A percentile compares a stretch with the other conserved stretches of the same genome.
These are phyloP conservation scores for Microtus ochrogaster DNA, from an alignment of 2,113 vertebrate species.

Conservation along the genomic window DNA sequence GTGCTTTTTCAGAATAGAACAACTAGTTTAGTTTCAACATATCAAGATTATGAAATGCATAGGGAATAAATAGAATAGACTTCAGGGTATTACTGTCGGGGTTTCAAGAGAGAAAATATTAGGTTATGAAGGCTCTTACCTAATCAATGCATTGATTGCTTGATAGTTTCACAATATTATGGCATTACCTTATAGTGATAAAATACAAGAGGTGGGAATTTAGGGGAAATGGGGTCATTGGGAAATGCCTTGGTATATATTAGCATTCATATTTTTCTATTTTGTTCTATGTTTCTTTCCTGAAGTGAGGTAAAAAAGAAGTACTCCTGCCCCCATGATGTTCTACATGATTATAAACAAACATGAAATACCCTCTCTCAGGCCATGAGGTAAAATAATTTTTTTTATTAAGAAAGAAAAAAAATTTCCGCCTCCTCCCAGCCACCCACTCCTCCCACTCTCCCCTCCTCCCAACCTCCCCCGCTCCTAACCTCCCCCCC, in stretches of 20 bases:
- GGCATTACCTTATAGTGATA: background rate
- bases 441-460: too few relatives aligned
- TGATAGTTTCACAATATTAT: background rate
- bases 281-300: background rate
- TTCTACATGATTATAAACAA: background rate
- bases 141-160: background rate
- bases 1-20: background rate
- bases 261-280: background rate
- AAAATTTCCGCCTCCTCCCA: too few relatives aligned
- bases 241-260: background rate
- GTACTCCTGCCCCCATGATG: background rate
- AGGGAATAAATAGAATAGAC: background rate
- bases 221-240: background rate
- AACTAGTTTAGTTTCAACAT: background rate
- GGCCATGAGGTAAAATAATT: background rate
- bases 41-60: background rate
- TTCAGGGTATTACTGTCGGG: background rate
- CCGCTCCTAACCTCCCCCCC: too few relatives aligned
- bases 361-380: background rate
- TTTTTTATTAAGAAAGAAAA: too few relatives aligned
- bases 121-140: too few relatives aligned
- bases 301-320: background rate
- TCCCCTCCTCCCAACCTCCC: too few relatives aligned
- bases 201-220: too few relatives aligned
- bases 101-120: background rate